These are phyloP conservation scores for Ectobius pallidus DNA, from an alignment of 2,888 invertebrate genomes.

Conservation along the genomic window DNA sequence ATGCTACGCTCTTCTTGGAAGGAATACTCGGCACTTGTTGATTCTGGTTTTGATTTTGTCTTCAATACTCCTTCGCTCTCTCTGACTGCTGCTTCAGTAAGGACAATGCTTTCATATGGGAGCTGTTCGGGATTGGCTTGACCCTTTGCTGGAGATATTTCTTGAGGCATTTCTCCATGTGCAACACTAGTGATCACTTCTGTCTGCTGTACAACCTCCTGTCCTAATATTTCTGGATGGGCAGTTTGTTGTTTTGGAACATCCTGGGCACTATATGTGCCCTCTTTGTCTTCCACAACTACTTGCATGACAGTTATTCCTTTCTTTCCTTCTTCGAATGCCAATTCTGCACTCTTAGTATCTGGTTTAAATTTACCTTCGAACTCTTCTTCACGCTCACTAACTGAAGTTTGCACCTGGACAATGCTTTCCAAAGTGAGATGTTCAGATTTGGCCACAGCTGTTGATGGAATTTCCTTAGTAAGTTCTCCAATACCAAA, in stretches of 20 bases:
- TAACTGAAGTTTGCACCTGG: constrained; percentile 59
- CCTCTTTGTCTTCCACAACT: constrained; percentile 47
- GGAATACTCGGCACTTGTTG: constrained; percentile 46
- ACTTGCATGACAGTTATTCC: constrained; percentile 48
- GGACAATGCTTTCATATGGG: constrained; percentile 50
- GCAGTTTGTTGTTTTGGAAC: constrained; percentile 46
- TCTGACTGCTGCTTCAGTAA: constrained; percentile 48
- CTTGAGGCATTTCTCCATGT: constrained; percentile 39
- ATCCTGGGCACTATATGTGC: constrained; percentile 39
- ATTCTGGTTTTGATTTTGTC: constrained; percentile 44
- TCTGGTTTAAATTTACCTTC: constrained; percentile 47
- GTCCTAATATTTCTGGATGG: constrained; percentile 52
- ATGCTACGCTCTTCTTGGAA: constrained; percentile 51
- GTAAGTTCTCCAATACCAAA: constrained; percentile 44
- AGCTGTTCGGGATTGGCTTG: constrained; percentile 50
- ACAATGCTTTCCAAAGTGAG: constrained; percentile 56
- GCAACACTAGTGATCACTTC: constrained; percentile 45
- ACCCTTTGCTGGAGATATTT: constrained; percentile 34
- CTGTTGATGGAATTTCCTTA: constrained; percentile 44
- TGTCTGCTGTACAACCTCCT: constrained; percentile 56
- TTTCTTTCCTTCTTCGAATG: constrained; percentile 46
- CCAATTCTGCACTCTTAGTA: constrained; percentile 47
- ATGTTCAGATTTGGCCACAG: constrained; percentile 53
- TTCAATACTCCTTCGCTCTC: constrained; percentile 50
- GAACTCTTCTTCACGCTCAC: constrained; percentile 60